Base-by-base conservation (phyloP, 2,113 vertebrate genomes). In the Dicrurus megarhynchus region DNA sequence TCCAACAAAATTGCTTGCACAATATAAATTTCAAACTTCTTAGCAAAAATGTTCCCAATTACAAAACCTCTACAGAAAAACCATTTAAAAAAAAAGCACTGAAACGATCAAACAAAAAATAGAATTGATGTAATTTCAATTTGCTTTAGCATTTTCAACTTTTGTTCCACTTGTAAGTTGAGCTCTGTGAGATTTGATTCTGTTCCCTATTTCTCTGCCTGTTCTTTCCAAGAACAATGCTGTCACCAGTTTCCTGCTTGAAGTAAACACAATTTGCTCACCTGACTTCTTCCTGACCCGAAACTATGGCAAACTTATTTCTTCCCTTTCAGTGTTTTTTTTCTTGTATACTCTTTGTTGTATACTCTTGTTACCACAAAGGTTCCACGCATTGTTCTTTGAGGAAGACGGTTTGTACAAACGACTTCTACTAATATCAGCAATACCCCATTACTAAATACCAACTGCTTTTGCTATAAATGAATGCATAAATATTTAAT, bases 151-250 rank as follows among this genome's bases (percentile, higher is more conserved):
- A 0, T 75, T 86, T 68, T 63, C 63, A 88, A 59, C 17, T 84
- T 81, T 32, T 56, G 17, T 78, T 90, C 47, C 27, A 21, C 60
- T 77, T 78, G 1, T 47, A 78, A 71, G 22, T 8, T 46, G 52
- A 90, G 67, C 39, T 71, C 69, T 33, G n/a, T 0, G 3, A 87
- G 44, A 87, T 63, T 84, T 79, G n/a, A 59, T 69, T 88, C 59
- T 89, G 37, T n/a, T 76, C 55, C 44, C 70, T 41, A 63, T 46
- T 91, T 52, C 56, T 78, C 56, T 78, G 47, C 35, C 60, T 78
- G 76, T 50, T 94, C 92, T 86, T 94, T 95, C 90, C 69, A 96
- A 81, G 80, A 94, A 93, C 69, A 93, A 89, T 47, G 44, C 75
- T 94, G 77, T 85, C 70, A 75, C n/a, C 1, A 5, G 69, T 90